These are phyloP conservation scores for Brienomyrus longianalis DNA, from an alignment of 2,113 vertebrate species.

Conservation along the genomic window DNA sequence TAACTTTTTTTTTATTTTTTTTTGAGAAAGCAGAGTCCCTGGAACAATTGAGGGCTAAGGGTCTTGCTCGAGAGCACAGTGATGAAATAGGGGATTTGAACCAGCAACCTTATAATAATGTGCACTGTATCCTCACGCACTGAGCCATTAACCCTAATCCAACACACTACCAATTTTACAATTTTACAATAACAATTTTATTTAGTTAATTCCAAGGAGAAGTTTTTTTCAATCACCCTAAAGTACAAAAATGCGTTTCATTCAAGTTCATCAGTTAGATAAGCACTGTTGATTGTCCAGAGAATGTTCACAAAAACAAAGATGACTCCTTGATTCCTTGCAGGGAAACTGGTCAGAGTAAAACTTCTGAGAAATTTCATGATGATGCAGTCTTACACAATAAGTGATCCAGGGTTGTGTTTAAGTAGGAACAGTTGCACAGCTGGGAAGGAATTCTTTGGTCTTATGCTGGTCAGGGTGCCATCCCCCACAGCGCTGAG, in stretches of 20 bases:
- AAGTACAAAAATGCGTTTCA: not conserved
- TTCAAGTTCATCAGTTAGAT: not conserved
- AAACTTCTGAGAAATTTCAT: not conserved
- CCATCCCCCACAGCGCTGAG: not conserved
- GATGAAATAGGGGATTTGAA: not conserved
- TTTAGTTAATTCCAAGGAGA: not conserved
- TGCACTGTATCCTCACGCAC: not conserved
- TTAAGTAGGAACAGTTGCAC: conserved; percentile 6
- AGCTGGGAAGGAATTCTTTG: not conserved
- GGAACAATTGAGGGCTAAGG: not conserved
- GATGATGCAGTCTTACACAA: not conserved
- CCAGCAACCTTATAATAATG: not conserved
- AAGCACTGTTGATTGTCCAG: not conserved
- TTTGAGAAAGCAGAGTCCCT: not conserved
- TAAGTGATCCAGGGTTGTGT: not conserved
- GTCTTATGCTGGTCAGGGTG: not conserved
- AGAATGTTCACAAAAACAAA: not conserved
- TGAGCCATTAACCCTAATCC: not conserved
- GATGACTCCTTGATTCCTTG: not conserved
- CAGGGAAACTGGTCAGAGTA: not conserved
- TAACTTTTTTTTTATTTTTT: not conserved
- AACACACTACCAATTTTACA: rapidly evolving
- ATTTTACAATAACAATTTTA: too few relatives aligned
- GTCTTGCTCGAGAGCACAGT: not conserved
- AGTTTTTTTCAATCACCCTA: not conserved